Percentiles rank a stretch among this genome's conserved stretches.
Conservation (phyloP, 2,888 invertebrate species). For the Resseliella maxima region DNA sequence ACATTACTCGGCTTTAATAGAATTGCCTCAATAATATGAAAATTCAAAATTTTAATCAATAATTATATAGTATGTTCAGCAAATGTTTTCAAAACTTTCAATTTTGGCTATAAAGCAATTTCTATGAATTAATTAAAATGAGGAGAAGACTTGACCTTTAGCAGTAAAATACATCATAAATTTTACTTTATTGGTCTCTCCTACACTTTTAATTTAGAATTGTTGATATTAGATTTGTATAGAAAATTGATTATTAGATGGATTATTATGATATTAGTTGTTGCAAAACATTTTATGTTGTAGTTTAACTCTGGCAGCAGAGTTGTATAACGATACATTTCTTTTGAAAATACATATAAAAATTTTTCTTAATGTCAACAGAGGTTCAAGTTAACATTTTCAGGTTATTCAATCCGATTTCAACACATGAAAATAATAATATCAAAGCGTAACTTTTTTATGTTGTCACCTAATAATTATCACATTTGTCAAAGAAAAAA, state of each 20-base stretch:
- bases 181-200: too few species aligned
- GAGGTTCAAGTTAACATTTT: neutral
- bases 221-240: neutral
- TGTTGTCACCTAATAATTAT: neutral
- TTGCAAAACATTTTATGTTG: neutral
- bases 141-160: too few species aligned
- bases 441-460: neutral
- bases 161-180: too few species aligned
- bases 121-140: too few species aligned
- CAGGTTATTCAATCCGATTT: conserved; percentile 5
- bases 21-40: too few species aligned
- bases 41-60: too few species aligned
- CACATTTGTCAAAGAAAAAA: neutral
- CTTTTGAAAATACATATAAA: too few species aligned
- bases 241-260: neutral
- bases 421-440: neutral
- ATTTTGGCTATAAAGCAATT: too few species aligned
- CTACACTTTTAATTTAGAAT: too few species aligned
- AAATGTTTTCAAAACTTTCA: too few species aligned
- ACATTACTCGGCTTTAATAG: too few species aligned
- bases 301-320: neutral
- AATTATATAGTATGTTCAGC: too few species aligned
- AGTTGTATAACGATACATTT: neutral
- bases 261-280: neutral
- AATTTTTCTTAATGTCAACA: neutral